Evolutionary conservation across 53 echinoderm and acorn worm genomes (phyloP).

Genomic region (Antedon mediterranea): DNA sequence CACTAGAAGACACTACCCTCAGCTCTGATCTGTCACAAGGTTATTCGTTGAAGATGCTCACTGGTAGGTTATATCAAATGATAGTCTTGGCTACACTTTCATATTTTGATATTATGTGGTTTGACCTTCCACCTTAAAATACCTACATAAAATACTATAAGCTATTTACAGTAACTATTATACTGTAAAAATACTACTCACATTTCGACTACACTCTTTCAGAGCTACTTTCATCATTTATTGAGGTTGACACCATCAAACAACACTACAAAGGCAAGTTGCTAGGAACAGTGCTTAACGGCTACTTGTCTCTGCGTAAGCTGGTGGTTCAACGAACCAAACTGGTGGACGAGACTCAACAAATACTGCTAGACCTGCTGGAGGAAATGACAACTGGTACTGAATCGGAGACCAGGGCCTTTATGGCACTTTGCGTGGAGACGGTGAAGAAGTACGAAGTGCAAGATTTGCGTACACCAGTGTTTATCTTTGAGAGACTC

Average conservation of each 20-base stretch:
- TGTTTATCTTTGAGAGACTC: constrained; percentile 94
- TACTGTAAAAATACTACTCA: too few relatives aligned
- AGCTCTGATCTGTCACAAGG: constrained; percentile 97
- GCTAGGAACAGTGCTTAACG: constrained; percentile 81
- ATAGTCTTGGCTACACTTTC: too few relatives aligned
- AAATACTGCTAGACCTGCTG: constrained; percentile 70
- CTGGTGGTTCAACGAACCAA: constrained; percentile 92
- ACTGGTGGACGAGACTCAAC: constrained; percentile 86
- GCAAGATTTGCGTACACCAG: constrained; percentile 85
- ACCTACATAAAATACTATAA: too few relatives aligned
- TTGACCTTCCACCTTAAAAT: too few relatives aligned
- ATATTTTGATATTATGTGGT: too few relatives aligned
- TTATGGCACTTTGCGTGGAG: constrained; percentile 96
- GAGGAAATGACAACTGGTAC: constrained; percentile 94
- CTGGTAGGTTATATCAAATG: constrained; percentile 56
- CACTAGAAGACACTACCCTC: constrained; percentile 79
- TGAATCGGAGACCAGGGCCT: constrained; percentile 81
- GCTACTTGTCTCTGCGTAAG: constrained; percentile 82
- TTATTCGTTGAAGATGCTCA: constrained; percentile 94
- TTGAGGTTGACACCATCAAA: constrained; percentile 80
- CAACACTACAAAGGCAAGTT: constrained; percentile 94
- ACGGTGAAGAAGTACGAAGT: constrained; percentile 89
- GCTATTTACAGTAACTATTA: too few relatives aligned
- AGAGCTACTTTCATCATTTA: constrained; percentile 81
- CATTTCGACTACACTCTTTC: too few relatives aligned